Conservation (phyloP, 1,140 invertebrate genomes). For the Bactericera cockerelli region DNA sequence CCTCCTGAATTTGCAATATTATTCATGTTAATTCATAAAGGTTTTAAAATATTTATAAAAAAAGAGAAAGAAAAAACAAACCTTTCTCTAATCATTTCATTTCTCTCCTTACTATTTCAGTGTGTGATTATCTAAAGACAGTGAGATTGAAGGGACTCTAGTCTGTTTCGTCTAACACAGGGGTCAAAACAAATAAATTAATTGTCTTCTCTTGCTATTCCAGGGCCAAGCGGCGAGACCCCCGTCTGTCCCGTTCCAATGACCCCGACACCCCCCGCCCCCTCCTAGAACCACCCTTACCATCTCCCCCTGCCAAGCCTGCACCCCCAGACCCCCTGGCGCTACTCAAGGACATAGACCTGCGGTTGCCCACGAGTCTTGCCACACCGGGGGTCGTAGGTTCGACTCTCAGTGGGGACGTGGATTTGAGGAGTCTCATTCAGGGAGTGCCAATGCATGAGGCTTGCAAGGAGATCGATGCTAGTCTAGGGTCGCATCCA, state of each 20-base stretch:
- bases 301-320: not conserved
- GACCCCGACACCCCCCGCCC: not conserved
- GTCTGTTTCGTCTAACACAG: too few species aligned
- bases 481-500: conserved; percentile 56
- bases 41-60: too few species aligned
- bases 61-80: too few species aligned
- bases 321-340: not conserved
- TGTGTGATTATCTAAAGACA: too few species aligned
- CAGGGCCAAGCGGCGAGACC: conserved; percentile 3
- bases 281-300: not conserved
- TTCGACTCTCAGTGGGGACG: conserved; percentile 29
- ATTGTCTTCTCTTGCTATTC: not conserved
- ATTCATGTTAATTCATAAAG: too few species aligned
- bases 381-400: not conserved
- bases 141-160: too few species aligned
- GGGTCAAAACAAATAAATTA: too few species aligned
- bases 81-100: too few species aligned
- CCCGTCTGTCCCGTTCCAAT: not conserved
- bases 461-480: conserved; percentile 70
- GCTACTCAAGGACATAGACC: conserved; percentile 6
- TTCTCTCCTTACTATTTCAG: too few species aligned
- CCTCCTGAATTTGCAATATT: too few species aligned
- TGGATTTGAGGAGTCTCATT: conserved; percentile 49
- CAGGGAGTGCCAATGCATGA: conserved; percentile 58
- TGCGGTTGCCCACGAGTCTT: not conserved